Evolutionary conservation across 2,888 invertebrate genomes (phyloP).

Genomic region (Pristionchus maxplancki): DNA sequence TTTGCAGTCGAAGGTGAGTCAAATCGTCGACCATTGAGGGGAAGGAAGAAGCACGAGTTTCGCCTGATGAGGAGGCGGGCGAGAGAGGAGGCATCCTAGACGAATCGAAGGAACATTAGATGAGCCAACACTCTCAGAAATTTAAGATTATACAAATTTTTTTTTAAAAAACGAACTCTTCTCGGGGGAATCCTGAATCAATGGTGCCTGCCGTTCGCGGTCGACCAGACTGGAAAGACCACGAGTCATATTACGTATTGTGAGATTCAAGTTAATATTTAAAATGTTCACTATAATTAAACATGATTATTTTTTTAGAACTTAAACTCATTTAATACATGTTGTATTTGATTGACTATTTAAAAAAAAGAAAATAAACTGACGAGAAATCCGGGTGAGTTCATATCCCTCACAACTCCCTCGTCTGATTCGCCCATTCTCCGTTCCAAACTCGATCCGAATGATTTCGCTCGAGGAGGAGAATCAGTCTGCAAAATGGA

Average conservation of each 20-base stretch:
- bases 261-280: too few relatives aligned
- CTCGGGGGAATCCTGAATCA: slow-evolving; percentile 12
- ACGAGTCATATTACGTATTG: too few relatives aligned
- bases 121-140: too few relatives aligned
- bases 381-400: neutral
- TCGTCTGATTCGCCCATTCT: slow-evolving; percentile 28
- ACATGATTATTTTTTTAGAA: too few relatives aligned
- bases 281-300: too few relatives aligned
- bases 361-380: neutral
- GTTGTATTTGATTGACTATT: neutral
- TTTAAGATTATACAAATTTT: neutral
- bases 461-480: neutral
- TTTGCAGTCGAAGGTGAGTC: neutral
- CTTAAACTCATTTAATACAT: too few relatives aligned
- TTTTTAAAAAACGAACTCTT: slow-evolving; percentile 16
- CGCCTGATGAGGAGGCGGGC: neutral
- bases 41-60: slow-evolving; percentile 1
- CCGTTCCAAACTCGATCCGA: slow-evolving; percentile 26
- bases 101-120: neutral
- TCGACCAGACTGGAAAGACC: neutral
- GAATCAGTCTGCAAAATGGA: neutral
- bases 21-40: slow-evolving; percentile 6
- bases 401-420: neutral
- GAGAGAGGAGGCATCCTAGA: neutral
- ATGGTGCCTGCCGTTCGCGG: neutral